Conservation (phyloP, 2,888 invertebrate species). For the Ochropacha duplaris region DNA sequence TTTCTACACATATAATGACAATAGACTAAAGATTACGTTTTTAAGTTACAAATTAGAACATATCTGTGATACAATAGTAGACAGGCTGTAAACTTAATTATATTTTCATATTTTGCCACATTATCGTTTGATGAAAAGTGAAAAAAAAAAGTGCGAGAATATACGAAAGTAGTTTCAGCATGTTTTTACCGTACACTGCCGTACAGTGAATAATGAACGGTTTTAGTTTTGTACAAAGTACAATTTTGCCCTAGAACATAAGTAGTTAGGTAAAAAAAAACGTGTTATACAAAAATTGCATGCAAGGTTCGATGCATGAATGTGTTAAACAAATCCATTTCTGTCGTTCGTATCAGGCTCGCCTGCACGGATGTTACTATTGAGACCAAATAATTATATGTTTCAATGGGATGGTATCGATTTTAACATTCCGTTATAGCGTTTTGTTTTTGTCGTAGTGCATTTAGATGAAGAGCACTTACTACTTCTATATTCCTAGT, state of each 20-base stretch:
- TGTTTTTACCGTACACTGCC: conserved; percentile 63
- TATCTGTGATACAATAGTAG: conserved; percentile 79
- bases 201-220: conserved; percentile 65
- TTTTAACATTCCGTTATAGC: conserved; percentile 79
- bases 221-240: conserved; percentile 82
- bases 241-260: conserved; percentile 81
- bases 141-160: conserved; percentile 45
- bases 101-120: conserved; percentile 68
- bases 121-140: conserved; percentile 49
- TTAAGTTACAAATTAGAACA: conserved; percentile 69
- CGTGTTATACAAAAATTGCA: conserved; percentile 69
- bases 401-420: conserved; percentile 80
- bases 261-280: conserved; percentile 81
- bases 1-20: conserved; percentile 40
- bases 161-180: conserved; percentile 54
- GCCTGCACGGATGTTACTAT: conserved; percentile 76
- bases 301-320: conserved; percentile 71
- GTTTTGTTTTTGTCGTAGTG: conserved; percentile 62
- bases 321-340: conserved; percentile 64
- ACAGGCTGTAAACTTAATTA: conserved; percentile 56
- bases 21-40: conserved; percentile 56
- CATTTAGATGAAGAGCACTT: conserved; percentile 77
- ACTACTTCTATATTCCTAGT: conserved; percentile 81
- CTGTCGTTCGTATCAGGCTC: conserved; percentile 65
- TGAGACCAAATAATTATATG: conserved; percentile 83